Percentiles rank a stretch among this genome's conserved stretches.
phyloP scores from a whole-genome alignment of 2,888 invertebrate genomes.

The Latrodectus elegans region DNA sequence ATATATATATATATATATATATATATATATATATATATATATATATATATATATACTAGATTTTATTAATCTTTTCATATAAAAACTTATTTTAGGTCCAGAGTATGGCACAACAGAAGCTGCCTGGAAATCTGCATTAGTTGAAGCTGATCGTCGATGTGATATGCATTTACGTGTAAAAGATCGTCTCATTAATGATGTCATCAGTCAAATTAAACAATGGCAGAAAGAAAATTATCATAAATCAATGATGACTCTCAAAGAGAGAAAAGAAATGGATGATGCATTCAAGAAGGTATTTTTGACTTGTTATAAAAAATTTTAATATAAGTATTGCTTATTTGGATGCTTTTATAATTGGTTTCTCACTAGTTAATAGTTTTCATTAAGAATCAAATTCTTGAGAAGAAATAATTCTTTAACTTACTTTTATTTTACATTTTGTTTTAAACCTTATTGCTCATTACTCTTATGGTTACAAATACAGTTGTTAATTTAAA shows the following conservation, averaged over 20 bases:
- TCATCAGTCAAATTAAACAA: conserved; percentile 89
- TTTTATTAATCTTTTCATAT: neutral
- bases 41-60: neutral
- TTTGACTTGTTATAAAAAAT: neutral
- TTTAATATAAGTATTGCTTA: neutral
- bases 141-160: conserved; percentile 93
- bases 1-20: neutral
- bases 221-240: conserved; percentile 99
- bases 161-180: conserved; percentile 92
- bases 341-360: neutral
- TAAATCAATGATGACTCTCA: conserved; percentile 95
- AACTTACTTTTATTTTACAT: no score
- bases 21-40: neutral
- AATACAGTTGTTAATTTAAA: no score
- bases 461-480: no score
- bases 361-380: neutral
- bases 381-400: no score
- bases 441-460: no score
- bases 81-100: conserved; percentile 80
- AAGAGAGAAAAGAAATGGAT: conserved; percentile 98
- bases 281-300: conserved; percentile 94
- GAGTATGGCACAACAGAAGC: conserved; percentile 98
- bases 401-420: no score
- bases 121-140: conserved; percentile 95
- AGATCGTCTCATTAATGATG: conserved; percentile 91